Evolutionary conservation across 2,888 invertebrate genomes (phyloP), one percentile per base, ranked within the genome.

Genomic region (Formica aserva): DNA sequence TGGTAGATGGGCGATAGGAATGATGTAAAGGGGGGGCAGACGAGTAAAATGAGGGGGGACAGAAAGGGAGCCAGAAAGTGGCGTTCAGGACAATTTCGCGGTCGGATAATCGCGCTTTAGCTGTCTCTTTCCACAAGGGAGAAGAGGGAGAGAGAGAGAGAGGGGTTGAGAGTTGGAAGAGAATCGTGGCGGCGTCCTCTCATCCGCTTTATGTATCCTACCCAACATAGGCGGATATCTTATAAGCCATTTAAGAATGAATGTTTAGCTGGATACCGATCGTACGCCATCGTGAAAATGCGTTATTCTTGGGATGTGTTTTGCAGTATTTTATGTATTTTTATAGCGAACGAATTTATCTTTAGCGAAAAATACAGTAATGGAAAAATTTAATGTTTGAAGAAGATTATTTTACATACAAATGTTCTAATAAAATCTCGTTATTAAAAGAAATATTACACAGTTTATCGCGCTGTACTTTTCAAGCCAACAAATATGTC

Each of bases 81-180:
- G 67, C 74, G 82, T 86, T 87, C 80, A 77, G 87, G 85, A 89
- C 87, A 91, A 91, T 91, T 91, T 91, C 90, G 90, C 88, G 90
- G 90, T 91, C 84, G 91, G 86, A 91, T 91, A 91, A 91, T 90
- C 90, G 82, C 89, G 86, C 83, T 75, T 84, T 69, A 74, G 85
- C 67, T 83, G 83, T 83, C 82, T 83, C 81, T 83, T 86, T 88
- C 83, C 78, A n/a, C 67, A 60, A 29, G 22, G 69, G 32, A 48
- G 60, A 11, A 60, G 65, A 26, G 55, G 41, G 29, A 48, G 11
- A 48, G 29, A 48, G n/a, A 62, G 32, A 35, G n/a, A 1, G 18
- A 6, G 18, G 32, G 29, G 22, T 32, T 8, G 38, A 74, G 22
- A 32, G 13, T 22, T 32, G 13, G 38, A 35, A 63, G 41, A 77